These are phyloP conservation scores for Rotaria magnacalcarata DNA, from an alignment of 2,888 invertebrate genomes.

Conservation along the genomic window DNA sequence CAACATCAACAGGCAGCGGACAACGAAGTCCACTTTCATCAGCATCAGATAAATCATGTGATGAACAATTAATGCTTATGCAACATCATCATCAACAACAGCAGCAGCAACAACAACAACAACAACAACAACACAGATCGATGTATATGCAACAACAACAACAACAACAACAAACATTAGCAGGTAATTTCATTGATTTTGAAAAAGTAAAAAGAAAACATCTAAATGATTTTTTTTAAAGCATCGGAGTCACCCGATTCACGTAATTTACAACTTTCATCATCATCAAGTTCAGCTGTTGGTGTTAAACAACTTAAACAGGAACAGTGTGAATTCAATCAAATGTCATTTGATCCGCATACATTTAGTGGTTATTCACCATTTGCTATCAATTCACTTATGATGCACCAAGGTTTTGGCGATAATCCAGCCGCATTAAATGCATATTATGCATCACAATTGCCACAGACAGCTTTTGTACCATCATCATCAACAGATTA, in stretches of 20 bases:
- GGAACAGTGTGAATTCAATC: constrained; percentile 33
- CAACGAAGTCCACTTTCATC: constrained; percentile 36
- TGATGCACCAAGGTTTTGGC: not conserved
- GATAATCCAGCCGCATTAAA: constrained; percentile 34
- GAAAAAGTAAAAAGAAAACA: too few species aligned
- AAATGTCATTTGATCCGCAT: constrained; percentile 36
- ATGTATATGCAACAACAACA: not conserved
- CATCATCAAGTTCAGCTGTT: not conserved
- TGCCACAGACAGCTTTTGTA: constrained; percentile 24
- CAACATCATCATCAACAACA: not conserved
- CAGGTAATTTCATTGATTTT: not conserved
- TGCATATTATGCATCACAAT: not conserved
- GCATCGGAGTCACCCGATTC: constrained; percentile 12
- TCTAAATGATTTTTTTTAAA: not conserved
- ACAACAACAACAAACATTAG: not conserved
- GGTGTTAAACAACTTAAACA: constrained; percentile 30
- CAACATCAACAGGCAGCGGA: constrained; percentile 11
- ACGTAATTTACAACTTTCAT: constrained; percentile 14
- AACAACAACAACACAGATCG: not conserved
- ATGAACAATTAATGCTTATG: not conserved
- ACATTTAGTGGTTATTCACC: not conserved
- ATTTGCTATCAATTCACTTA: constrained; percentile 23
- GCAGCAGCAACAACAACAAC: not conserved
- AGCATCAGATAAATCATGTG: constrained; percentile 26
- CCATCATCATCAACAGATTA: constrained; percentile 35